Base-by-base conservation (phyloP, 2,888 invertebrate genomes). In the Drosophila parthenogenetica region DNA sequence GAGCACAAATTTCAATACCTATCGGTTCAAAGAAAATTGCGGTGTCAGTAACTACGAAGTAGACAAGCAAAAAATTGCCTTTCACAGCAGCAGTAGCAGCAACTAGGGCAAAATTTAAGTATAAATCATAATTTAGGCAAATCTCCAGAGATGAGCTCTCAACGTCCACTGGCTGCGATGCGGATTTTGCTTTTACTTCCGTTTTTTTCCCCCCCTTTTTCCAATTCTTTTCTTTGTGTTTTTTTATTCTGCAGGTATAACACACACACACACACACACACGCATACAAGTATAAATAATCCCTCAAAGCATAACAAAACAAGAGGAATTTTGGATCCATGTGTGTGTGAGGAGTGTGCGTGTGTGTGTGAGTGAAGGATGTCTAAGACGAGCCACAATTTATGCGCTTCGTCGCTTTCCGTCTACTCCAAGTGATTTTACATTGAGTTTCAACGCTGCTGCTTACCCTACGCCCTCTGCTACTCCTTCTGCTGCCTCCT, bases 101-200 rank as follows among this genome's bases (percentile, higher is more conserved):
- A 45, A 45, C 14, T 55, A 22, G 45, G 57, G 60, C 54, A 71
- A 73, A 76, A 85, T 73, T 73, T 64, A 73, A 62, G 71, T 81
- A 85, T 87, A 85, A 85, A 85, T 85, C 88, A 85, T 87, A 85
- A 85, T 87, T 87, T 85, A 83, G 88, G 72, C 79, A 83, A 87
- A 81, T 85, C 85, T 85, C 85, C 68, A 58, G 85, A 83, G 85
- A 85, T 85, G 86, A 87, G 86, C 86, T 81, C 79, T 82, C 85
- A 79, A 73, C 81, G 69, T 74, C 54, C 62, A 49, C 69, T 63
- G 63, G 49, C 45, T 53, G 53, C 45, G 58, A 40, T 80, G 70
- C 61, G 65, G 77, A 65, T 16, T 45, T 46, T 37, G 48, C 32
- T 37, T 49, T 16, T 10, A 51, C 51, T 64, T 37, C 55, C 17